These are phyloP conservation scores for Crambe crambe DNA, from an alignment of 37 sponge, comb jelly and placozoan genomes.

Conservation along the genomic window DNA sequence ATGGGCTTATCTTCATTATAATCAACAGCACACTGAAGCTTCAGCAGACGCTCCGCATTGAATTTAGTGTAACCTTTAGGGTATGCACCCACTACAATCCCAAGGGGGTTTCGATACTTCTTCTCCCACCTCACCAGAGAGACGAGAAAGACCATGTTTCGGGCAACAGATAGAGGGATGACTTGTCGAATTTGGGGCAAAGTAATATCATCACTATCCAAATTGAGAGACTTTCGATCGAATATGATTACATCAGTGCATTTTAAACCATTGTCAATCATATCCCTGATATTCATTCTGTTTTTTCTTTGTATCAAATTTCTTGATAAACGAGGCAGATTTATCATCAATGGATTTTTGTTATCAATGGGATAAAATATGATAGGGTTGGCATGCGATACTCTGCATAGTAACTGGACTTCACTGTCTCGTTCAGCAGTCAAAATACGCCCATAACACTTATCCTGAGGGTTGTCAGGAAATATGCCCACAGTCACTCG, in stretches of 20 bases:
- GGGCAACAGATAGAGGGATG: slow-evolving; percentile 54
- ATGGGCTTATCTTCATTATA: not conserved
- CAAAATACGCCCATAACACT: slow-evolving; percentile 43
- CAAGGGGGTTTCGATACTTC: slow-evolving; percentile 30
- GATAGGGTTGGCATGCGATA: slow-evolving; percentile 29
- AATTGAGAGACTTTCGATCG: not conserved
- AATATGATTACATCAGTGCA: slow-evolving; percentile 49
- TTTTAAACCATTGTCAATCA: slow-evolving; percentile 8
- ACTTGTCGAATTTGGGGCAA: slow-evolving; percentile 47
- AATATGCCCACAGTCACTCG: slow-evolving; percentile 44
- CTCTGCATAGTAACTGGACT: slow-evolving; percentile 49
- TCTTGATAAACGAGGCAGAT: slow-evolving; percentile 61
- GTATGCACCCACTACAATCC: slow-evolving; percentile 24
- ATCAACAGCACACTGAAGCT: not conserved
- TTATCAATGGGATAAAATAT: slow-evolving; percentile 59
- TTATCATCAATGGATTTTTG: slow-evolving; percentile 51
- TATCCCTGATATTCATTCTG: not conserved
- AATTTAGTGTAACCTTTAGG: slow-evolving; percentile 25
- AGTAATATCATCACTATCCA: slow-evolving; percentile 3
- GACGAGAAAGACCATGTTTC: slow-evolving; percentile 44
- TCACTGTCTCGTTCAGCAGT: slow-evolving; percentile 21
- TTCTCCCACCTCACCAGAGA: slow-evolving; percentile 25
- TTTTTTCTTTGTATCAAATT: slow-evolving; percentile 23
- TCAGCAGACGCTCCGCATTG: slow-evolving; percentile 22
- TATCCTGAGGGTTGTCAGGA: slow-evolving; percentile 1